Evolutionary conservation across 92 coral and sea anemone species (phyloP).

Genomic region (Blastomussa wellsi): DNA sequence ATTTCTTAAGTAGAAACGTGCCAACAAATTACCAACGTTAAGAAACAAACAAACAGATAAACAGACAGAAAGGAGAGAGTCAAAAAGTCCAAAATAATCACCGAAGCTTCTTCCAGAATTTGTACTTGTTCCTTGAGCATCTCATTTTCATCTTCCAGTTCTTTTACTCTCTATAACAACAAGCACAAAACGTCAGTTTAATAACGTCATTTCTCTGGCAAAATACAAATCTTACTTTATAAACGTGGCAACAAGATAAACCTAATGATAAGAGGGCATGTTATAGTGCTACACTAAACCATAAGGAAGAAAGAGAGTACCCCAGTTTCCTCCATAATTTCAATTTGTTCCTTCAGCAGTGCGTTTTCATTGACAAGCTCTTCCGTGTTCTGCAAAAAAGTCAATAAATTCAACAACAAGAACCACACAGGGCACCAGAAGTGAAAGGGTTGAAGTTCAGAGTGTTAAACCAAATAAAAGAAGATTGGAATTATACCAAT

Average conservation of each 20-base stretch:
- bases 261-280: background rate
- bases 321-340: slow-evolving; percentile 31
- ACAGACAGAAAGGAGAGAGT: background rate
- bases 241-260: background rate
- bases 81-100: background rate
- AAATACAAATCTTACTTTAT: background rate
- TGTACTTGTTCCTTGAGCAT: slow-evolving; percentile 43
- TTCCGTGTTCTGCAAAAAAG: slow-evolving; percentile 34
- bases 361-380: slow-evolving; percentile 45
- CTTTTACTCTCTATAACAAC: slow-evolving; percentile 42
- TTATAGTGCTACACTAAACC: background rate
- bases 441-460: background rate
- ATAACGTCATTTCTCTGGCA: background rate
- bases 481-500: no score
- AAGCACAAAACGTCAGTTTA: background rate
- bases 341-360: slow-evolving; percentile 31
- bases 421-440: background rate
- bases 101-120: slow-evolving; percentile 48
- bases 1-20: no score
- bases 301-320: background rate
- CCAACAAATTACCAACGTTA: no score
- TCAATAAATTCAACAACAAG: background rate
- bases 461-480: background rate
- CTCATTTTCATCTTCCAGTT: slow-evolving; percentile 59
- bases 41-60: background rate